Evolutionary conservation across 2,888 invertebrate genomes (phyloP), one percentile per base, ranked within the genome.

Genomic region (Torymus auratus): DNA sequence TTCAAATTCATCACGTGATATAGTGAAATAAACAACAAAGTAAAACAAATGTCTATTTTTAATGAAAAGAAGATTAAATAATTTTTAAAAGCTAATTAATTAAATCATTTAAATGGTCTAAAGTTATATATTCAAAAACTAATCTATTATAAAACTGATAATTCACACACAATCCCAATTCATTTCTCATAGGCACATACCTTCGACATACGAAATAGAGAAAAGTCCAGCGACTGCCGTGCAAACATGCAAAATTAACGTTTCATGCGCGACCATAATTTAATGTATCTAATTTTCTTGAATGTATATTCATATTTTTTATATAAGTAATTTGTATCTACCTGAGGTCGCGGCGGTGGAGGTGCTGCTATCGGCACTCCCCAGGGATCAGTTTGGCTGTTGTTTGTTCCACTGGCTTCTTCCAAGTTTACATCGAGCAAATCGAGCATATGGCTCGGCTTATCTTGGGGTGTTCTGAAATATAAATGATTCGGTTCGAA

Each of bases 401-500:
- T 83, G 71, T 76, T 92, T 15, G 92, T 91, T 84, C 93, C 92
- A 84, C 92, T 92, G n/a, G 93, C 92, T 82, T 92, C 93, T 7
- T 94, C 94, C 87, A 96, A 92, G 90, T 94, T 95, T 83, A 97
- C 96, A 89, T 97, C 97, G 86, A 97, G 91, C 88, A 97, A 92
- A 92, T 97, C 97, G 81, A 97, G 92, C 91, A 97, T 93, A 90
- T 96, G 96, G 85, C 96, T 96, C 83, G 92, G 92, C 80, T 89
- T 91, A 52, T 87, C 83, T 80, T 87, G 87, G 23, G 89, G 90
- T 28, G 87, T 86, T 87, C 91, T 91, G 81, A 79, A 87, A 84
- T 52, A 14, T 12, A 50, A 62, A 52, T 7, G 15, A 28, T 28
- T 56, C 20, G 41, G 1, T 55, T 14, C n/a, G 28, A 69, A 28